Conservation (phyloP, 2,113 vertebrate genomes). For the Ctenomys sociabilis region DNA sequence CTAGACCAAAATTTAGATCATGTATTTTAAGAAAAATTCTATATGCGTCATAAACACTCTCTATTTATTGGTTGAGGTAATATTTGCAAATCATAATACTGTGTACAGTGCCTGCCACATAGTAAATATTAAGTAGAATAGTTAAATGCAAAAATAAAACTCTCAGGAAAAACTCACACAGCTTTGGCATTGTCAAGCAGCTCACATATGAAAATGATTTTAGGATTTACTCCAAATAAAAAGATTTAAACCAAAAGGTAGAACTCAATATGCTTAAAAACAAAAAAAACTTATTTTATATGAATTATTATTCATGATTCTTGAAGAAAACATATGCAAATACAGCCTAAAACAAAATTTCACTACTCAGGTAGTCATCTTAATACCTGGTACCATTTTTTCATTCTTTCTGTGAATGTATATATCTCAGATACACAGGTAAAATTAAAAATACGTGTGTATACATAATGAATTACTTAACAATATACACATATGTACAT, state of each 20-base stretch:
- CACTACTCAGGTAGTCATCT: background rate
- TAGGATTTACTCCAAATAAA: conserved; percentile 22
- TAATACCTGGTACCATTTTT: conserved; percentile 44
- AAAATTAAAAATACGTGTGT: conserved; percentile 1
- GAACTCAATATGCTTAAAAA: conserved; percentile 37
- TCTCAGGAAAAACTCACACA: background rate
- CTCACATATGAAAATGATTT: conserved; percentile 46
- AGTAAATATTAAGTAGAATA: background rate
- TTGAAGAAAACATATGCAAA: background rate
- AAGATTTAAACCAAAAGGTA: conserved; percentile 54
- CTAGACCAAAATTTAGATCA: conserved; percentile 10
- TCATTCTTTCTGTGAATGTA: background rate
- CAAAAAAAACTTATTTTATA: conserved; percentile 24
- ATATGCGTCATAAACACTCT: background rate
- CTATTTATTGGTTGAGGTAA: background rate
- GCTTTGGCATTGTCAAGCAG: background rate
- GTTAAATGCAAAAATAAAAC: conserved; percentile 33
- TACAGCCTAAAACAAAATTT: background rate
- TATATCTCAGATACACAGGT: background rate
- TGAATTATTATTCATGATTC: conserved; percentile 38
- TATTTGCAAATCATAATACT: conserved; percentile 8
- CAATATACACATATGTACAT: background rate
- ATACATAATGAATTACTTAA: conserved; percentile 16
- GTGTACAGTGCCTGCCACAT: background rate
- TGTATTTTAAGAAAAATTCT: background rate